phyloP scores from a whole-genome alignment of 2,113 vertebrate species.

The Indicator maculatus region DNA sequence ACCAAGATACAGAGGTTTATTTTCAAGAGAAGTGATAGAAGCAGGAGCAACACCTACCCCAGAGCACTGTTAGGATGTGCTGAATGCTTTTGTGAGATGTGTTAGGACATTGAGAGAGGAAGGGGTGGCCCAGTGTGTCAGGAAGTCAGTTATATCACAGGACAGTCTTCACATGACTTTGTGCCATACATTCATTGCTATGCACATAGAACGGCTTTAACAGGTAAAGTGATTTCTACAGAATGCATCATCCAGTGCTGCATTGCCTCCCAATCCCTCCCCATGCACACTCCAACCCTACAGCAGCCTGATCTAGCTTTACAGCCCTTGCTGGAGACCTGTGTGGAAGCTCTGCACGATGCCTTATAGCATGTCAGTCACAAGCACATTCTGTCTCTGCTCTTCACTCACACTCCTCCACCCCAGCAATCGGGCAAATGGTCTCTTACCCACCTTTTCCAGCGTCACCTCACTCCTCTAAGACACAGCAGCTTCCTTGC shows the following conservation, averaged over 20 bases:
- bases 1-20: neutral
- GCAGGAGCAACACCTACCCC: neutral
- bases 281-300: fast-evolving
- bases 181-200: neutral
- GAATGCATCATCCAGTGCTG: fast-evolving
- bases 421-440: fast-evolving
- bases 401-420: neutral
- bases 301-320: neutral
- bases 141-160: neutral
- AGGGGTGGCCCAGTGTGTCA: neutral
- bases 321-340: neutral
- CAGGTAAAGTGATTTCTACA: neutral
- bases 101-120: neutral
- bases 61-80: neutral
- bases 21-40: neutral
- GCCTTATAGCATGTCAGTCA: fast-evolving
- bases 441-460: neutral
- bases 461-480: neutral
- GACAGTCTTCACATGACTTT: neutral
- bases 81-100: neutral
- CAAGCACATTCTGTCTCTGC: fast-evolving
- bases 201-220: fast-evolving
- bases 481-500: neutral
- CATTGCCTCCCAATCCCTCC: neutral
- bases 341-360: fast-evolving